Percentiles rank a stretch among this genome's conserved stretches.
phyloP scores from a whole-genome alignment of 2,113 vertebrate genomes.

The Pteruthius melanotis region DNA sequence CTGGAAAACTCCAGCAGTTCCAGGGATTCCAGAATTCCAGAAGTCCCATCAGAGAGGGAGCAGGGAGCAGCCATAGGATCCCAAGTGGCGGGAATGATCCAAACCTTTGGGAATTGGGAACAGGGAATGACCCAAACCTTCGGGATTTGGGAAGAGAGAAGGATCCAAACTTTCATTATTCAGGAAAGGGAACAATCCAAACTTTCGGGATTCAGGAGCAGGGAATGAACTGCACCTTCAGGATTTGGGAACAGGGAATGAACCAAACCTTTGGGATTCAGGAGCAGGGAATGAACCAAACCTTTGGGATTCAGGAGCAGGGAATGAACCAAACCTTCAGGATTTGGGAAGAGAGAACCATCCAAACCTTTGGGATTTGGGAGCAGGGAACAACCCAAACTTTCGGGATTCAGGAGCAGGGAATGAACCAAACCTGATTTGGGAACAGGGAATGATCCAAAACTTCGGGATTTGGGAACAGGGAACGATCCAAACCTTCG shows the following conservation, averaged over 20 bases:
- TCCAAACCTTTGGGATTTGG: too few species aligned
- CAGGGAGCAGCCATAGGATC: neutral
- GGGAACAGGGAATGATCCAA: fast-evolving
- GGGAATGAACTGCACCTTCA: too few species aligned
- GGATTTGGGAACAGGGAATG: too few species aligned
- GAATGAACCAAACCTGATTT: too few species aligned
- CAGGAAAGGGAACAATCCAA: neutral
- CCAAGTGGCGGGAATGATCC: neutral
- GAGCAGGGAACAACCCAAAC: neutral
- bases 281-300: too few species aligned
- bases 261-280: too few species aligned
- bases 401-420: neutral
- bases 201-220: neutral
- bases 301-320: too few species aligned
- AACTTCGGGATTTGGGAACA: fast-evolving
- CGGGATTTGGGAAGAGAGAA: neutral
- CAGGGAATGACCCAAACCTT: too few species aligned
- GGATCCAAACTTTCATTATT: neutral
- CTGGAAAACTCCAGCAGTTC: too few species aligned
- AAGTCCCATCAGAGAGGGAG: neutral
- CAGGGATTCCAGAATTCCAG: neutral
- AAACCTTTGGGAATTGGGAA: too few species aligned
- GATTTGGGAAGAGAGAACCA: too few species aligned
- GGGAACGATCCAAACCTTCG: fast-evolving
- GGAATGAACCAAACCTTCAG: too few species aligned